These are phyloP conservation scores for Knipowitschia caucasica DNA, from an alignment of 2,797 vertebrate genomes.

Conservation along the genomic window DNA sequence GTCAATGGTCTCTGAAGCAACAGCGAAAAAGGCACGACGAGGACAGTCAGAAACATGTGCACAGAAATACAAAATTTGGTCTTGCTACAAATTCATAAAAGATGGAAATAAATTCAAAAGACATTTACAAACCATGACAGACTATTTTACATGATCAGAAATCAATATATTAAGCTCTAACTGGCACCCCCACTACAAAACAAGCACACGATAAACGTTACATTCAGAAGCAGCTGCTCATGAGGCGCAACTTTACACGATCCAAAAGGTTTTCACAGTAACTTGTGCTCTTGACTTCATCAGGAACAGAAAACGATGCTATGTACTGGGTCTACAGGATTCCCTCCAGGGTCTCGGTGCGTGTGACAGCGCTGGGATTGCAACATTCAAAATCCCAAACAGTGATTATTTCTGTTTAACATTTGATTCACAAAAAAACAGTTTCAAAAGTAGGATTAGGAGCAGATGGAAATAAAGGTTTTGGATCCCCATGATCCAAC, in stretches of 20 bases:
- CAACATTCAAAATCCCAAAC: no score
- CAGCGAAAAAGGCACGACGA: constrained; percentile 59
- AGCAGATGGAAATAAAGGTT: no score
- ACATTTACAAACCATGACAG: constrained; percentile 10
- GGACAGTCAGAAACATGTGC: constrained; percentile 8
- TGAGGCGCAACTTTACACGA: constrained; percentile 13
- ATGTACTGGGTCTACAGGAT: no score
- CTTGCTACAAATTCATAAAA: constrained; percentile 25
- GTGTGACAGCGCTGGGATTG: no score
- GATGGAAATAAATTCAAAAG: not conserved
- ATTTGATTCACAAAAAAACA: no score
- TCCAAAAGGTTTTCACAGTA: constrained; percentile 51
- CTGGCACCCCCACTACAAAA: constrained; percentile 3
- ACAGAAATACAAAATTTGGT: constrained; percentile 43
- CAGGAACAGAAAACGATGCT: constrained; percentile 12
- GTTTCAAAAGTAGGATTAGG: no score
- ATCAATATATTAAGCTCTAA: constrained; percentile 30
- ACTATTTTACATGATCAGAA: constrained; percentile 15
- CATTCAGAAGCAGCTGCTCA: constrained; percentile 26
- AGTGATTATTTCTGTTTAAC: no score
- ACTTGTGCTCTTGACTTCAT: constrained; percentile 19
- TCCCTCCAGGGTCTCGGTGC: no score
- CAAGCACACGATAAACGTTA: constrained; percentile 6
- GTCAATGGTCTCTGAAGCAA: constrained; percentile 43
- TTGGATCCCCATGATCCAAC: no score